These are phyloP conservation scores for Parambassis ranga DNA, from an alignment of 2,797 vertebrate genomes.

Conservation along the genomic window DNA sequence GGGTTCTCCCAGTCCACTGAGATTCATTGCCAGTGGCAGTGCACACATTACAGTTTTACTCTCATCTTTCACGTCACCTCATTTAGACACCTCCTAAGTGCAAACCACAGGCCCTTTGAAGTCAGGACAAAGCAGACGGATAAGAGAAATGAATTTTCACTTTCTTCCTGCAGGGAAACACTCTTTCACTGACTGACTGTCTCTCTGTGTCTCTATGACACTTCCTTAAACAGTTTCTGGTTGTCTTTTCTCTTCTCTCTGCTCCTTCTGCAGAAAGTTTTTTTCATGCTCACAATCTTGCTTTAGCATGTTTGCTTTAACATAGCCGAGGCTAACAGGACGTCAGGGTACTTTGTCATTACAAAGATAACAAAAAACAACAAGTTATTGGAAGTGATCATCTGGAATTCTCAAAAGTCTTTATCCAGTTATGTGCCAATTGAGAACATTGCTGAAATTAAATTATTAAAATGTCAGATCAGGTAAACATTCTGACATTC, in stretches of 20 bases:
- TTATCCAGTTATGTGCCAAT: no score
- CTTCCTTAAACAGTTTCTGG: constrained; percentile 2
- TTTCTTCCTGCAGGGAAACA: constrained; percentile 35
- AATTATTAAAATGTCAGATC: no score
- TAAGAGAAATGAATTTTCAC: constrained; percentile 49
- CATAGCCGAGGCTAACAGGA: neutral
- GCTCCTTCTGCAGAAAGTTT: neutral
- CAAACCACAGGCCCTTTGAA: constrained; percentile 63
- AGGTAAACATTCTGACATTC: no score
- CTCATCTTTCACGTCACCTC: constrained; percentile 59
- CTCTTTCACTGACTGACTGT: constrained; percentile 7
- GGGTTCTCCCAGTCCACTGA: constrained; percentile 38
- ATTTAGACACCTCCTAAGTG: constrained; percentile 58
- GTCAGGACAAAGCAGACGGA: constrained; percentile 55
- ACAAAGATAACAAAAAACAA: no score
- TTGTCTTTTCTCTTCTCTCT: neutral
- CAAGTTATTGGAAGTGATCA: no score
- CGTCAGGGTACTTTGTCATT: neutral
- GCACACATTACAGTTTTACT: constrained; percentile 28
- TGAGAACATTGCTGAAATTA: no score
- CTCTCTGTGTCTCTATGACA: neutral
- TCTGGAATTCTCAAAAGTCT: no score
- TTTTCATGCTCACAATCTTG: fast-evolving
- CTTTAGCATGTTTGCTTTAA: neutral
- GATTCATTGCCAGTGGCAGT: constrained; percentile 45